These are phyloP conservation scores for Magallana angulata DNA, from an alignment of 1,140 invertebrate species.

Conservation along the genomic window DNA sequence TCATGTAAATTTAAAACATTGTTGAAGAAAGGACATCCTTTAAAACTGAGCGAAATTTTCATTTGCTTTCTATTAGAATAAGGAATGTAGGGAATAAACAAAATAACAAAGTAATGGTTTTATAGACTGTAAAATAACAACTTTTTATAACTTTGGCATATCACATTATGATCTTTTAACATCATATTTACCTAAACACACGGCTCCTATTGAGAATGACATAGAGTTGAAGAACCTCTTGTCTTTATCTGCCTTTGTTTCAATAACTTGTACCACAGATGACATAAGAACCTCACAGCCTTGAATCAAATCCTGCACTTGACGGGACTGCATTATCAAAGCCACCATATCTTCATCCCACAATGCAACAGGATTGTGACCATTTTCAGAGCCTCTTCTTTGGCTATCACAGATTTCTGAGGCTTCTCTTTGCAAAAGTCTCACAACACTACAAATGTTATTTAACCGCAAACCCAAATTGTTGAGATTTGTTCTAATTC, in stretches of 20 bases:
- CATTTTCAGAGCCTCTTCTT: constrained; percentile 2
- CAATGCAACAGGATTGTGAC: background rate
- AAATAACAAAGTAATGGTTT: too few species aligned
- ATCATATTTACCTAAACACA: constrained; percentile 48
- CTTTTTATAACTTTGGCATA: too few species aligned
- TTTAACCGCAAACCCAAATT: constrained; percentile 10
- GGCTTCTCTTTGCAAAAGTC: constrained; percentile 41
- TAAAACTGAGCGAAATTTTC: too few species aligned
- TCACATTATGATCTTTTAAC: too few species aligned
- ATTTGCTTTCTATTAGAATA: too few species aligned
- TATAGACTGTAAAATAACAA: too few species aligned
- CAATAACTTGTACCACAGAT: constrained; percentile 43
- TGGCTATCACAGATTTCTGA: constrained; percentile 34
- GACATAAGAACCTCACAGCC: constrained; percentile 53
- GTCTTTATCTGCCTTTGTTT: constrained; percentile 43
- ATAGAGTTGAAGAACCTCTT: constrained; percentile 53
- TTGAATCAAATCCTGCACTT: constrained; percentile 53
- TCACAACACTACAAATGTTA: constrained; percentile 32
- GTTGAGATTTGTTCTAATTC: constrained; percentile 30
- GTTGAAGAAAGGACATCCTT: too few species aligned
- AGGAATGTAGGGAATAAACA: too few species aligned
- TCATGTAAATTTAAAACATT: too few species aligned
- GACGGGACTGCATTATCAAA: constrained; percentile 38
- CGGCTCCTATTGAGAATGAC: constrained; percentile 52
- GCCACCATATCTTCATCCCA: constrained; percentile 41